Evolutionary conservation across 2,113 vertebrate species (phyloP).

Genomic region (Ranitomeya imitator): DNA sequence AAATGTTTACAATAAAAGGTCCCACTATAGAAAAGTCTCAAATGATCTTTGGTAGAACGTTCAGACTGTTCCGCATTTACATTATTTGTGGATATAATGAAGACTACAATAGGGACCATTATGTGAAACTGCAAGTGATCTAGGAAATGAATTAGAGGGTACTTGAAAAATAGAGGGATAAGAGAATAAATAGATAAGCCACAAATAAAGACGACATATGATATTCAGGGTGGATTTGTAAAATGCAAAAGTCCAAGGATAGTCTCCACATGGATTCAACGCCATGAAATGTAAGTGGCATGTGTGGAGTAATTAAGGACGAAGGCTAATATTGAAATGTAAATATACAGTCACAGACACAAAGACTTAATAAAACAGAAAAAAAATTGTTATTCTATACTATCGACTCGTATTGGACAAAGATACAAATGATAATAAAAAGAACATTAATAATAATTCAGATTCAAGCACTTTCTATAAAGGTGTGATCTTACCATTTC

Average conservation of each 20-base stretch:
- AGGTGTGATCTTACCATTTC: not conserved
- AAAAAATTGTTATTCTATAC: not conserved
- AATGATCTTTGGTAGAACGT: not conserved
- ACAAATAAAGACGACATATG: not conserved
- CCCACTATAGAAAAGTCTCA: slow-evolving; percentile 21
- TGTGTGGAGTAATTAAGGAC: not conserved
- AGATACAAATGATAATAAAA: not conserved
- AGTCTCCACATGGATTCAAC: not conserved
- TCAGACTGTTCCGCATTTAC: not conserved
- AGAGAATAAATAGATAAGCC: slow-evolving; percentile 32
- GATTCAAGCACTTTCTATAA: not conserved
- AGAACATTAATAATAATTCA: not conserved
- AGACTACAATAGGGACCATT: slow-evolving; percentile 24
- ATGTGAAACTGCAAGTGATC: slow-evolving; percentile 44
- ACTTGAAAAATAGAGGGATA: slow-evolving; percentile 27
- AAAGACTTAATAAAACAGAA: not conserved
- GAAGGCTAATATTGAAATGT: slow-evolving; percentile 22
- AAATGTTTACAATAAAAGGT: slow-evolving; percentile 38
- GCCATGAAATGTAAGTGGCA: slow-evolving; percentile 16
- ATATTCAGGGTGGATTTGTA: slow-evolving; percentile 8
- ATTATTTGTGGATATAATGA: slow-evolving; percentile 43
- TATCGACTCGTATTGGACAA: not conserved
- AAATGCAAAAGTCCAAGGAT: slow-evolving; percentile 27
- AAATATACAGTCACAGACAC: not conserved
- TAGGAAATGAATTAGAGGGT: slow-evolving; percentile 34